Percentiles rank a stretch among this genome's conserved stretches.
Conservation (phyloP, 92 coral and sea anemone species). For the Epizoanthus rinbou region DNA sequence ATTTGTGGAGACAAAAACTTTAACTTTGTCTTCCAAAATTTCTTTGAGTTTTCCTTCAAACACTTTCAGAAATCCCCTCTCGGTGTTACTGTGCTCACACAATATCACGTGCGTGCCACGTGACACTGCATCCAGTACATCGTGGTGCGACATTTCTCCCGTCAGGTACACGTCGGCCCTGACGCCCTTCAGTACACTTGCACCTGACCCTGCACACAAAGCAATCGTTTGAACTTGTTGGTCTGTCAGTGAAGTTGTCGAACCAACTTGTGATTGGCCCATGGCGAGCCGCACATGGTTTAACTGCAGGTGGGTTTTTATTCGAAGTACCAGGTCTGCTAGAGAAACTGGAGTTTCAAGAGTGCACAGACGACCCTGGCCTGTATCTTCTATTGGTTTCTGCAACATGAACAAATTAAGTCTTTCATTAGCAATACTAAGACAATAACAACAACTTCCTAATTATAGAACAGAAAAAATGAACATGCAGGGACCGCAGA, state of each 20-base stretch:
- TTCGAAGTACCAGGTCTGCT: slow-evolving; percentile 61
- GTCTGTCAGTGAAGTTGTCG: slow-evolving; percentile 33
- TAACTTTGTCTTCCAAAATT: slow-evolving; percentile 66
- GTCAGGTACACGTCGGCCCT: slow-evolving; percentile 90
- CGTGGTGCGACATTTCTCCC: slow-evolving; percentile 99
- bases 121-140: slow-evolving; percentile 88
- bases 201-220: slow-evolving; percentile 98
- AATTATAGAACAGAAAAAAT: no score
- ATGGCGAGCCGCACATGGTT: slow-evolving; percentile 80
- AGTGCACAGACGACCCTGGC: slow-evolving; percentile 86
- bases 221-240: slow-evolving; percentile 77
- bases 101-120: slow-evolving; percentile 88
- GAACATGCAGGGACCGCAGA: no score
- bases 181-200: slow-evolving; percentile 78
- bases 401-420: slow-evolving; percentile 28
- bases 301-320: slow-evolving; percentile 78
- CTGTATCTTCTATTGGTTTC: slow-evolving; percentile 82
- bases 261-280: slow-evolving; percentile 18
- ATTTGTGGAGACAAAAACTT: slow-evolving; percentile 59
- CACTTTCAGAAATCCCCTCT: slow-evolving; percentile 82
- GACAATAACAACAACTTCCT: no score
- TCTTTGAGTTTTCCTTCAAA: slow-evolving; percentile 61
- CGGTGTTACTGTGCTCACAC: slow-evolving; percentile 98
- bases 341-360: slow-evolving; percentile 64
- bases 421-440: background rate